phyloP scores from a whole-genome alignment of 2,797 vertebrate species.

The Clarias pachynema region DNA sequence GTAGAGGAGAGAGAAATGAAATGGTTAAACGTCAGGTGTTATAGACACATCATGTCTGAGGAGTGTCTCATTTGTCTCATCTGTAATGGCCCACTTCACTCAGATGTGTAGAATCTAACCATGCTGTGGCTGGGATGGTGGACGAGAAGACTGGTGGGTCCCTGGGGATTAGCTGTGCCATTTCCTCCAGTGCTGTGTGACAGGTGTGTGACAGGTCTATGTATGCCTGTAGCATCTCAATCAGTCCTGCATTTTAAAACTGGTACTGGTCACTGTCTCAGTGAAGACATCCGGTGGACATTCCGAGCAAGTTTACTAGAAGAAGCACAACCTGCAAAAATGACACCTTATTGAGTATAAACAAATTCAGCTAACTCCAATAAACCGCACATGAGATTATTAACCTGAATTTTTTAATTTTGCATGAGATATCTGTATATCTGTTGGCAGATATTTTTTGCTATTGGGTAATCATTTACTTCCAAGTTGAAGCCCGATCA shows the following conservation, averaged over 20 bases:
- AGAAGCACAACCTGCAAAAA: not conserved
- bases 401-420: not conserved
- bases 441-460: not conserved
- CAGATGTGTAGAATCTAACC: conserved; percentile 5
- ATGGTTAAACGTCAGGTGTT: not conserved
- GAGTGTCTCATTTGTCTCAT: conserved; percentile 21
- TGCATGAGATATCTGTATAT: not conserved
- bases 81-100: conserved; percentile 23
- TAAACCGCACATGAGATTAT: not conserved
- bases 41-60: not conserved
- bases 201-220: conserved; percentile 46
- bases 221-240: conserved; percentile 43
- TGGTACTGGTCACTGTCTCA: not conserved
- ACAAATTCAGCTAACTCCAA: not conserved
- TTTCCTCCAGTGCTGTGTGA: conserved; percentile 32
- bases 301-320: not conserved
- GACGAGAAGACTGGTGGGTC: conserved; percentile 42
- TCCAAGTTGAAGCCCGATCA: not conserved
- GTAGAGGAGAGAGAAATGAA: too few relatives aligned
- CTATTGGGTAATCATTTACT: not conserved
- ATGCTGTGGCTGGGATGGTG: conserved; percentile 30
- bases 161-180: conserved; percentile 27
- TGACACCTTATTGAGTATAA: not conserved
- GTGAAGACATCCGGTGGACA: conserved; percentile 1
- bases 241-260: conserved; percentile 46